phyloP scores from a whole-genome alignment of 2,797 vertebrate genomes.

The Poeciliopsis infans region DNA sequence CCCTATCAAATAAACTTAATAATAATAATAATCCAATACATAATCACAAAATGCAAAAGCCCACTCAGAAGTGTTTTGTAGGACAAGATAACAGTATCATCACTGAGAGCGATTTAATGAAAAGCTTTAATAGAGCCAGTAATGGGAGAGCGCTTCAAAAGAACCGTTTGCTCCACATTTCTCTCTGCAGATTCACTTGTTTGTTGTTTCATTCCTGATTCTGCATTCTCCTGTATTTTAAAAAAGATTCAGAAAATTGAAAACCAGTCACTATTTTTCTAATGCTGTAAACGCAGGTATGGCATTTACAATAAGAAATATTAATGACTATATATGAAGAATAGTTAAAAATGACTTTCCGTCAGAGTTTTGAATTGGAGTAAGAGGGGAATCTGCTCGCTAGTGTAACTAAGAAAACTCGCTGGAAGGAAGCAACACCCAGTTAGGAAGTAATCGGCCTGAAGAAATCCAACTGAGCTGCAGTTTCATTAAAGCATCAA shows the following conservation, averaged over 20 bases:
- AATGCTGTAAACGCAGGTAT: no score
- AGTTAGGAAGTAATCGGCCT: slow-evolving; percentile 5
- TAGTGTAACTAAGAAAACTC: background rate
- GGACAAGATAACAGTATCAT: background rate
- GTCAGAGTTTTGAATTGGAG: background rate
- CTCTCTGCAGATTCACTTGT: background rate
- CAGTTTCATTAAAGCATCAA: slow-evolving; percentile 8
- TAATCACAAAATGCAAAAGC: background rate
- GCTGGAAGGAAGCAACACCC: background rate
- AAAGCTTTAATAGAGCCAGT: background rate
- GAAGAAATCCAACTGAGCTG: slow-evolving; percentile 7
- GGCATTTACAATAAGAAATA: no score
- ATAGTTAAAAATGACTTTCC: background rate
- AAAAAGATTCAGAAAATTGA: background rate
- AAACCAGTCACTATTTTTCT: no score
- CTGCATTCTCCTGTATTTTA: background rate
- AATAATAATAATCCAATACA: background rate
- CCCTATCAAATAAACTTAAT: no score
- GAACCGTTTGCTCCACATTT: background rate
- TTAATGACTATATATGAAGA: background rate
- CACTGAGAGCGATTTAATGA: background rate
- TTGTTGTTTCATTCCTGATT: background rate
- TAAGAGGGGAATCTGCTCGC: slow-evolving; percentile 3
- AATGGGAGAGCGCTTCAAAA: background rate
- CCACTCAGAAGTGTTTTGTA: background rate